Evolutionary conservation across 2,113 vertebrate genomes (phyloP), one percentile per base, ranked within the genome.

Genomic region (Corapipo altera): DNA sequence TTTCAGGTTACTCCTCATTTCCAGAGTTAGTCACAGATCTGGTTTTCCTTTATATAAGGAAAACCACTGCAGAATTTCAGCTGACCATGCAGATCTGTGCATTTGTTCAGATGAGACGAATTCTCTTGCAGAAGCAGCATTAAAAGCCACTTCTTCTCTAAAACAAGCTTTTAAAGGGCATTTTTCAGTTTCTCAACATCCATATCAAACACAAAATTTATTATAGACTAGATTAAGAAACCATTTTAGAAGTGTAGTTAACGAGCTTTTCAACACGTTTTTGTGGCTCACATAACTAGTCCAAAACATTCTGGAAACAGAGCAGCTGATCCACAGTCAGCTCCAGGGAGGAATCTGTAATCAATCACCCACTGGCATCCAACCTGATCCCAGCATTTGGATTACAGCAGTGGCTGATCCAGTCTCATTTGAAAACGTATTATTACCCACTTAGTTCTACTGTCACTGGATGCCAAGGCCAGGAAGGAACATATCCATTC

Each of bases 371-470:
- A n/a, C 49, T 18, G 49, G 30, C 71, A 79, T 18, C 39, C 72
- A 82, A 11, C 22, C 23, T 4, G 48, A 28, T 8, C 1, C 0
- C 1, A 3, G 35, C n/a, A 30, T 22, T 14, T 67, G 39, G 22
- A 22, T 48, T 35, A 1, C 6, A n/a, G 2, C 1, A 15, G 52
- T 21, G 51, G n/a, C 28, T 35, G 61, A 4, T 15, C 20, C 33
- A 66, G 30, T 15, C 65, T 48, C 41, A 23, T 59, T 2, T 79
- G 39, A 73, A 74, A 65, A 86, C 2, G 0, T 3, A 62, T 8
- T 3, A 62, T 8, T 9, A 37, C 8, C 12, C 76, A 32, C 37
- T 30, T 18, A 32, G 30, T 19, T 84, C 72, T 57, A 48, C 12
- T 32, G 21, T 11, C 2, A 0, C 2, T 59, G n/a, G 39, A 21